Base-by-base conservation (phyloP, 2,888 invertebrate species). In the Drosophila sordidula region DNA sequence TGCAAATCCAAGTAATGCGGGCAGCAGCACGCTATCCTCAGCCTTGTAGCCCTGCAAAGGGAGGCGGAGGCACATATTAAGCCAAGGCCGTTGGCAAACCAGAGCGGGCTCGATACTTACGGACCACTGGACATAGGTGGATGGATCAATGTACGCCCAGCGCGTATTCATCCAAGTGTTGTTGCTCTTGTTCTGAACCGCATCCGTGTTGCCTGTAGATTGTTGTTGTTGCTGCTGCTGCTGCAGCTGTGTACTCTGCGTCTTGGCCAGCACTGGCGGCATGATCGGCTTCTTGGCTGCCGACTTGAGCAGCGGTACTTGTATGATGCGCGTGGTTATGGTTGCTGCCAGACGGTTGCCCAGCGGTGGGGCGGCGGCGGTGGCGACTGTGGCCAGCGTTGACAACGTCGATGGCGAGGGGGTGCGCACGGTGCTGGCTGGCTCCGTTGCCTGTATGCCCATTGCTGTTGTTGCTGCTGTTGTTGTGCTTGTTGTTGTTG, bases 91-190 rank as follows among this genome's bases (percentile, higher is more conserved):
- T 0, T 14, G 18, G n/a, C 9, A 9, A 39, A 16, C 9, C 3
- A 6, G 8, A 29, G 18, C 9, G 9, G 18, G 4, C 11, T 41
- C 9, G n/a, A 45, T 71, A 93, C 94, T 93, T 90, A 95, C 95
- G 92, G 94, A 94, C 95, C 95, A 95, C 91, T 94, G 94, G 89
- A 95, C 94, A 90, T 94, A 94, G 16, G 95, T 94, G 29, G 95
- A 94, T 36, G 95, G 93, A 90, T 95, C 94, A 45, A 94, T 94
- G 88, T 94, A 95, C 11, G 95, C 94, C 95, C 95, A 95, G 70
- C 94, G 93, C 38, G 93, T 93, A 50, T 94, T 94, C 84, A 94
- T 94, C 95, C 95, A 95, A 41, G 93, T 76, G 14, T 63, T 79
- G 57, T 88, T 82, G 65, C 77, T 88, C 12, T 64, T 70, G 93